phyloP scores from a whole-genome alignment of 2,797 vertebrate genomes.

The Pygocentrus nattereri region DNA sequence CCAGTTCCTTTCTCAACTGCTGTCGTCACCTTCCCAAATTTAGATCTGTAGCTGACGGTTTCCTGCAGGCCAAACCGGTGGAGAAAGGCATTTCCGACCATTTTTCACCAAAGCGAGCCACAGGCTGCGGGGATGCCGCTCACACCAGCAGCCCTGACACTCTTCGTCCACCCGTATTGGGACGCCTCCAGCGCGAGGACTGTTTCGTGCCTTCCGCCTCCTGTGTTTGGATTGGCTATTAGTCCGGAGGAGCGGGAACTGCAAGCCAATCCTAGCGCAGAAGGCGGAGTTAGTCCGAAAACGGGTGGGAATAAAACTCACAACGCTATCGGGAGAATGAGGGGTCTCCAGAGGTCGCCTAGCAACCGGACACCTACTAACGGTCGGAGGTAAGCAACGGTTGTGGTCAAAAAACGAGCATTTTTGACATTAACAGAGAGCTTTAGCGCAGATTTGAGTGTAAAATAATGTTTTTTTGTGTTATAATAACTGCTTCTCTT shows the following conservation, averaged over 20 bases:
- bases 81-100: slow-evolving; percentile 77
- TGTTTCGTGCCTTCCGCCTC: background rate
- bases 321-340: background rate
- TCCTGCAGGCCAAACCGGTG: slow-evolving; percentile 74
- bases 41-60: slow-evolving; percentile 68
- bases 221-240: background rate
- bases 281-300: background rate
- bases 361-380: background rate
- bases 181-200: background rate
- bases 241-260: background rate
- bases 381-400: no score
- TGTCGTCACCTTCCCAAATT: slow-evolving; percentile 70
- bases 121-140: background rate
- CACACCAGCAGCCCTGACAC: background rate
- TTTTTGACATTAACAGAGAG: no score
- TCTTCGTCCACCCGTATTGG: background rate
- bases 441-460: no score
- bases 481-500: no score
- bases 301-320: background rate
- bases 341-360: background rate
- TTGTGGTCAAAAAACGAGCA: no score
- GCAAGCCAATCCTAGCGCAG: background rate
- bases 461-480: no score
- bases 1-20: slow-evolving; percentile 75
- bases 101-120: slow-evolving; percentile 63